Percentiles rank a stretch among this genome's conserved stretches.
These are phyloP conservation scores for Abrostola triplasia DNA, from an alignment of 2,888 invertebrate genomes.

Conservation along the genomic window DNA sequence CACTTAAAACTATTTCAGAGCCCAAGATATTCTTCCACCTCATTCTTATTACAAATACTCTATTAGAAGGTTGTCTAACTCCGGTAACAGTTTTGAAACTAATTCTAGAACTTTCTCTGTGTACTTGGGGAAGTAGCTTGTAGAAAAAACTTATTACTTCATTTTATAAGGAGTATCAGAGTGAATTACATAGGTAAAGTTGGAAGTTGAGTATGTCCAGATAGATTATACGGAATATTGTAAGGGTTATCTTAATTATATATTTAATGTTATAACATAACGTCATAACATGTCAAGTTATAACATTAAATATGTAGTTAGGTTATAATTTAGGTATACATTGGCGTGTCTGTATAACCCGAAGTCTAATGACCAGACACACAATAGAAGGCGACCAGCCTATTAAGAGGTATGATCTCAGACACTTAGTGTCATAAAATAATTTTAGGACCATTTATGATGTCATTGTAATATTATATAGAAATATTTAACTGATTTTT, in stretches of 20 bases:
- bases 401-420: no score
- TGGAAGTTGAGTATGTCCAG: neutral
- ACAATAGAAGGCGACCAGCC: no score
- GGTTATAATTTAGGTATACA: no score
- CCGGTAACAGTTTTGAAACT: constrained; percentile 46
- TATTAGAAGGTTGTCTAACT: constrained; percentile 49
- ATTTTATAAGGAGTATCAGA: constrained; percentile 36
- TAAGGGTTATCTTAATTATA: neutral
- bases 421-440: no score
- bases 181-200: constrained; percentile 45
- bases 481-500: no score
- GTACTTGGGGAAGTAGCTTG: constrained; percentile 9
- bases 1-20: neutral
- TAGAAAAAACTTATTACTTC: constrained; percentile 32
- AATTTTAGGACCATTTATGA: no score
- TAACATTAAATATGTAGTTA: neutral
- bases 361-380: no score
- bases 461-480: no score
- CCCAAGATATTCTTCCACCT: constrained; percentile 10
- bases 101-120: constrained; percentile 41
- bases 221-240: constrained; percentile 1
- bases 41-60: constrained; percentile 32
- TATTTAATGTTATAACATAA: neutral
- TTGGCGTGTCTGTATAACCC: no score
- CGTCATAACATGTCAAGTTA: no score